A percentile compares a stretch with the other conserved stretches of the same genome.
These are phyloP conservation scores for Stomorhina lunata DNA, from an alignment of 2,888 invertebrate species.

Conservation along the genomic window DNA sequence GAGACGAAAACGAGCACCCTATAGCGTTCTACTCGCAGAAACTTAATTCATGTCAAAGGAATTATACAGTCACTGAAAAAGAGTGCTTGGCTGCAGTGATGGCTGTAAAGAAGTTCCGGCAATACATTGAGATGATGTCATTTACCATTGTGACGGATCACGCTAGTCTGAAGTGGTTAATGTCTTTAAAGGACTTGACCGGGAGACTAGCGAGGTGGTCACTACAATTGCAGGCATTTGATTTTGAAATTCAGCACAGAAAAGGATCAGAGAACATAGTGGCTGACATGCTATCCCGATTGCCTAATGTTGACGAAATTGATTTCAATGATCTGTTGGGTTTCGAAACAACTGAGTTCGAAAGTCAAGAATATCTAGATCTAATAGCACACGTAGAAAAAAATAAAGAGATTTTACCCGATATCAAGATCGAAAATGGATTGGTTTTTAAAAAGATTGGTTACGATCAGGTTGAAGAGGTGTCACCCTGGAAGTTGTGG, in stretches of 20 bases:
- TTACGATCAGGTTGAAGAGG: neutral
- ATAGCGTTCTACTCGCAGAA: slow-evolving; percentile 59
- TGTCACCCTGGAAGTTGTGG: slow-evolving; percentile 13
- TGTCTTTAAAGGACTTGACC: slow-evolving; percentile 33
- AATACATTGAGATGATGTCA: slow-evolving; percentile 22
- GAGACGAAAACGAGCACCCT: slow-evolving; percentile 28
- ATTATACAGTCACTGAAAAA: slow-evolving; percentile 56
- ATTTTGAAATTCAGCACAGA: slow-evolving; percentile 36
- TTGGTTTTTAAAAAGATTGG: slow-evolving; percentile 3
- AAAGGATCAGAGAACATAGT: slow-evolving; percentile 31
- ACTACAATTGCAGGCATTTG: slow-evolving; percentile 21
- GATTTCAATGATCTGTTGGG: neutral
- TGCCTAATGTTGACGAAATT: neutral
- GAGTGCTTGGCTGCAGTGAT: slow-evolving; percentile 50
- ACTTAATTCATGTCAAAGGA: slow-evolving; percentile 52
- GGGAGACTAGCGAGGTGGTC: slow-evolving; percentile 30
- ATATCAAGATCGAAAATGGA: slow-evolving; percentile 36
- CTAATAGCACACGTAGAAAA: neutral
- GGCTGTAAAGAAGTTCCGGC: slow-evolving; percentile 27
- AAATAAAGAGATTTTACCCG: slow-evolving; percentile 56
- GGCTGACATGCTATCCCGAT: slow-evolving; percentile 23
- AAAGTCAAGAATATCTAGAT: neutral
- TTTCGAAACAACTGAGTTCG: slow-evolving; percentile 18
- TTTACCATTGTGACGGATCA: too few species aligned
- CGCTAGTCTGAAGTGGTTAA: too few species aligned